Evolutionary conservation across 2,113 vertebrate species (phyloP).

Genomic region (Chlamydotis undulata): DNA sequence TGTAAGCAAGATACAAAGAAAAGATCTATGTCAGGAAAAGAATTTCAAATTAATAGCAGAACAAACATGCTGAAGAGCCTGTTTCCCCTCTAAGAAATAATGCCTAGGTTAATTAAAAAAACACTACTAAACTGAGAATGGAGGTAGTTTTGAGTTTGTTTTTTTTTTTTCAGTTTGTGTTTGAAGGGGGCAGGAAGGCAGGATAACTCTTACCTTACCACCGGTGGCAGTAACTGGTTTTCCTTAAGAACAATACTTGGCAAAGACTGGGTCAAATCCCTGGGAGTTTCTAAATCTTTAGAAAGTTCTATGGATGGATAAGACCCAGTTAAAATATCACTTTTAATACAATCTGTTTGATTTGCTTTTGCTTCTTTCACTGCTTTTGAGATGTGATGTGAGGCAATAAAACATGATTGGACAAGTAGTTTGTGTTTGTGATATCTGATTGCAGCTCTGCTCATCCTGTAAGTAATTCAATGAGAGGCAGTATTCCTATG

Average conservation of each 20-base stretch:
- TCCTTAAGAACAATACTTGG: not conserved
- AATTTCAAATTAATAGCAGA: not conserved
- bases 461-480: not conserved
- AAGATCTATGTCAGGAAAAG: not conserved
- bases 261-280: not conserved
- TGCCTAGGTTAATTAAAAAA: not conserved
- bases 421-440: not conserved
- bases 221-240: not conserved
- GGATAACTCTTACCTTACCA: not conserved
- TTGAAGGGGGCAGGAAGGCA: not conserved
- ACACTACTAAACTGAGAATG: not conserved
- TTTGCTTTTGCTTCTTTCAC: not conserved
- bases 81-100: not conserved
- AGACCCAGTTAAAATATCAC: not conserved
- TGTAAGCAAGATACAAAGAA: not conserved
- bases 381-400: not conserved
- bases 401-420: not conserved
- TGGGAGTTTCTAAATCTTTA: not conserved
- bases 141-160: not conserved
- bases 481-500: not conserved
- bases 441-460: not conserved
- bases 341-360: not conserved
- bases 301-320: not conserved
- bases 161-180: not conserved
- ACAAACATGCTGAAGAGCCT: not conserved